phyloP scores from a whole-genome alignment of 1,140 invertebrate species.

The Gonatopus flavifemur region DNA sequence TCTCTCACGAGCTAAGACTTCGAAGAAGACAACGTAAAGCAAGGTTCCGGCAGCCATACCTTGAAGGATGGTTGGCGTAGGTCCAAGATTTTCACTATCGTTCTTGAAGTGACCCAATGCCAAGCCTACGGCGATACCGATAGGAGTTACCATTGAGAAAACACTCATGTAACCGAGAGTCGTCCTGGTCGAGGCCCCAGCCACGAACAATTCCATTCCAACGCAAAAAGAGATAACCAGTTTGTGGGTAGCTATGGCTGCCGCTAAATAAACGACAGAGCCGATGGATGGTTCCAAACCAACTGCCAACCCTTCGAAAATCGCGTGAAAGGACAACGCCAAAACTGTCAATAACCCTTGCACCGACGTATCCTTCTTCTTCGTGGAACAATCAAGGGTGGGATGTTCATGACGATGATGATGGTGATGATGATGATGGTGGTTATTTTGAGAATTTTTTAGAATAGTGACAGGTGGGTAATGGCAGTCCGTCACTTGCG shows the following conservation, averaged over 20 bases:
- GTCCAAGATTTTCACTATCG: slow-evolving; percentile 52
- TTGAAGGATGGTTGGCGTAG: slow-evolving; percentile 65
- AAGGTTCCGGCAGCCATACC: slow-evolving; percentile 85
- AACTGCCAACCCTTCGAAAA: slow-evolving; percentile 81
- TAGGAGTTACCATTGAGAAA: slow-evolving; percentile 70
- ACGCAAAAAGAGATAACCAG: slow-evolving; percentile 73
- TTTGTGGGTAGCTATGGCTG: slow-evolving; percentile 75
- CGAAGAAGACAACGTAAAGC: slow-evolving; percentile 89
- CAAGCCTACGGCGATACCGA: slow-evolving; percentile 68
- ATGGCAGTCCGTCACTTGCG: too few relatives aligned
- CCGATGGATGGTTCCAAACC: slow-evolving; percentile 69
- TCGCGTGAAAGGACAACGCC: slow-evolving; percentile 77
- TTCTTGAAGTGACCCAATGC: slow-evolving; percentile 53
- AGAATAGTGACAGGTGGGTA: too few relatives aligned
- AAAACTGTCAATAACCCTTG: slow-evolving; percentile 69
- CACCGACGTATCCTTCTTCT: slow-evolving; percentile 48
- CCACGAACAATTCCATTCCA: slow-evolving; percentile 69
- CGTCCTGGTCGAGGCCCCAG: slow-evolving; percentile 61
- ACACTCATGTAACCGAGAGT: slow-evolving; percentile 64
- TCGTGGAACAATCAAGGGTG: neutral
- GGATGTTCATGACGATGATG: slow-evolving; percentile 10
- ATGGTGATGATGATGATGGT: too few relatives aligned
- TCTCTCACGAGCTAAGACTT: slow-evolving; percentile 79
- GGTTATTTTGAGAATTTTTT: too few relatives aligned
- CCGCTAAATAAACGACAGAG: slow-evolving; percentile 69